Conservation (phyloP, 1,140 invertebrate genomes). For the Brachystomella parvula region DNA sequence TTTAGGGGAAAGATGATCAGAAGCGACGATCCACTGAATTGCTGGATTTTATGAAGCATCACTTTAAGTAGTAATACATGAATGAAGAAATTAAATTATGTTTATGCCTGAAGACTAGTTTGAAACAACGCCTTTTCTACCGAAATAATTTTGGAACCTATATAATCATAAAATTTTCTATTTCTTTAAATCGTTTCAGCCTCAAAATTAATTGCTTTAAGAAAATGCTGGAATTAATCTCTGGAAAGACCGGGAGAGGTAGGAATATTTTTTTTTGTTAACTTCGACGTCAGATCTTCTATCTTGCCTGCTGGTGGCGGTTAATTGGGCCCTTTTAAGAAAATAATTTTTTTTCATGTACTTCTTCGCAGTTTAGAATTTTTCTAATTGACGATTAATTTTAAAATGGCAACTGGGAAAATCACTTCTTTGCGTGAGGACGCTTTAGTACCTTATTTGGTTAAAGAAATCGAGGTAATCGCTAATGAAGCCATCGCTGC, state of each 20-base stretch:
- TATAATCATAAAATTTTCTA: too few relatives aligned
- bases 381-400: constrained; percentile 13
- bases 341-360: not conserved
- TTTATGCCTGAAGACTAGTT: too few relatives aligned
- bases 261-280: not conserved
- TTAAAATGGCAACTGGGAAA: not conserved
- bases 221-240: not conserved
- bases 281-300: not conserved
- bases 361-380: not conserved
- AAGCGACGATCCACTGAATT: too few relatives aligned
- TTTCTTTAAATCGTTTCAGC: too few relatives aligned
- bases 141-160: too few relatives aligned
- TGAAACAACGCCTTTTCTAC: too few relatives aligned
- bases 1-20: too few relatives aligned
- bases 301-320: not conserved
- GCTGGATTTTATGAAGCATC: too few relatives aligned
- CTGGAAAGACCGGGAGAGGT: not conserved
- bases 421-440: constrained; percentile 41
- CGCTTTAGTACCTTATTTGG: constrained; percentile 48
- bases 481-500: constrained; percentile 49
- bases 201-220: too few relatives aligned
- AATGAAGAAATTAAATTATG: too few relatives aligned
- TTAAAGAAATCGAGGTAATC: constrained; percentile 47
- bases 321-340: not conserved
- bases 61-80: too few relatives aligned